These are phyloP conservation scores for Sesamia nonagrioides DNA, from an alignment of 1,140 invertebrate species.

Conservation along the genomic window DNA sequence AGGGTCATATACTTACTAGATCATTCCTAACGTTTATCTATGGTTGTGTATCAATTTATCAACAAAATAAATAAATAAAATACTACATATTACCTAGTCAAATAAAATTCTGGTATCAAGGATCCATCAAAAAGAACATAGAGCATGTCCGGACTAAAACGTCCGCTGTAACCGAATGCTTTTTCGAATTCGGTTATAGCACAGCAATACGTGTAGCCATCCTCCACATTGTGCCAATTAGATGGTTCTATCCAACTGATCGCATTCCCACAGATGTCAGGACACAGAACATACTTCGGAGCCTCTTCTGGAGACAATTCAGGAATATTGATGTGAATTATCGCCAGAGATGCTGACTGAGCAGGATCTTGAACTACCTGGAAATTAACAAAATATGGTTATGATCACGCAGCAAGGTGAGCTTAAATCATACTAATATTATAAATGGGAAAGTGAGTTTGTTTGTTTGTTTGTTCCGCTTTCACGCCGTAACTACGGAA, in stretches of 20 bases:
- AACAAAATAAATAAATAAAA: not conserved
- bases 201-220: conserved; percentile 78
- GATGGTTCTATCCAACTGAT: conserved; percentile 61
- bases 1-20: no score
- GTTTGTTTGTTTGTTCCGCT: no score
- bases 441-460: no score
- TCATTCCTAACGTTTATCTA: no score
- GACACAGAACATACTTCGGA: conserved; percentile 60
- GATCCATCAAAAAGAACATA: not conserved
- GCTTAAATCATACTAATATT: not conserved
- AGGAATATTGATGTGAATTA: conserved; percentile 77
- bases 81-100: not conserved
- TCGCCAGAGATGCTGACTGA: conserved; percentile 63
- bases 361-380: conserved; percentile 72
- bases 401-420: not conserved
- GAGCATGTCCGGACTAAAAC: conserved; percentile 5
- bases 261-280: conserved; percentile 67
- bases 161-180: conserved; percentile 53
- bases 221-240: conserved; percentile 60
- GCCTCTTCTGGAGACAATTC: conserved; percentile 61
- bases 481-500: no score
- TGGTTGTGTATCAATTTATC: no score
- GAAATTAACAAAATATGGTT: not conserved
- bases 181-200: conserved; percentile 67
- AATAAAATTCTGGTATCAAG: not conserved